A percentile compares a stretch with the other conserved stretches of the same genome.
These are phyloP conservation scores for Mormyrus iriodes DNA, from an alignment of 2,113 vertebrate species.

Conservation along the genomic window DNA sequence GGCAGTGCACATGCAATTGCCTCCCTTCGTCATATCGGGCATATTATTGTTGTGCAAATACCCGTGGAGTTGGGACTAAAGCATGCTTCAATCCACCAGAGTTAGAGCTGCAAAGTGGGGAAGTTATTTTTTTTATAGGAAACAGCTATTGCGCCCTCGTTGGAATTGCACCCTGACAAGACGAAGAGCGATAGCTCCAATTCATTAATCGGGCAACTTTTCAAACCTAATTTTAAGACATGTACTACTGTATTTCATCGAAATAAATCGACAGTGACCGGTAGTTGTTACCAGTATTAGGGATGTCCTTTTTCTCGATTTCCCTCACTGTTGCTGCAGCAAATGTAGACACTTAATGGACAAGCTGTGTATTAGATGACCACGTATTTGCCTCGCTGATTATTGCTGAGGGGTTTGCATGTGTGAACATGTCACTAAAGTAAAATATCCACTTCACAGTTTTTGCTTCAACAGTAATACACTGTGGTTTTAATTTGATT, in stretches of 20 bases:
- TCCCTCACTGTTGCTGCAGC: not conserved
- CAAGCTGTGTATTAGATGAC: not conserved
- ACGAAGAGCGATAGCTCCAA: not conserved
- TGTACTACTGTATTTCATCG: not conserved
- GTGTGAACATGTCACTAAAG: not conserved
- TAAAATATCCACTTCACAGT: not conserved
- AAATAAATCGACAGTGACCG: not conserved
- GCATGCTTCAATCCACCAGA: not conserved
- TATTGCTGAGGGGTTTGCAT: not conserved
- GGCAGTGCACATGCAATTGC: slow-evolving; percentile 54
- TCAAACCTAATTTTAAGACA: not conserved
- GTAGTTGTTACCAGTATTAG: not conserved
- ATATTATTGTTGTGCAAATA: slow-evolving; percentile 32
- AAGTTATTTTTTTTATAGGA: not conserved
- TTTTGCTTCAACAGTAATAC: not conserved
- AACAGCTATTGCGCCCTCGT: not conserved
- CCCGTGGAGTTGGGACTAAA: slow-evolving; percentile 4
- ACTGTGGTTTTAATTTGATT: not conserved
- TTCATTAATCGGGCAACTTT: not conserved
- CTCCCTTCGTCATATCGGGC: slow-evolving; percentile 27
- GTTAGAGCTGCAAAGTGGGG: not conserved
- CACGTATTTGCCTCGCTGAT: not conserved
- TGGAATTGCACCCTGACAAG: not conserved
- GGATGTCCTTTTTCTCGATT: not conserved
- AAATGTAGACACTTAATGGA: not conserved